Evolutionary conservation across 2,797 vertebrate genomes (phyloP).

Genomic region (Sphenodon punctatus): DNA sequence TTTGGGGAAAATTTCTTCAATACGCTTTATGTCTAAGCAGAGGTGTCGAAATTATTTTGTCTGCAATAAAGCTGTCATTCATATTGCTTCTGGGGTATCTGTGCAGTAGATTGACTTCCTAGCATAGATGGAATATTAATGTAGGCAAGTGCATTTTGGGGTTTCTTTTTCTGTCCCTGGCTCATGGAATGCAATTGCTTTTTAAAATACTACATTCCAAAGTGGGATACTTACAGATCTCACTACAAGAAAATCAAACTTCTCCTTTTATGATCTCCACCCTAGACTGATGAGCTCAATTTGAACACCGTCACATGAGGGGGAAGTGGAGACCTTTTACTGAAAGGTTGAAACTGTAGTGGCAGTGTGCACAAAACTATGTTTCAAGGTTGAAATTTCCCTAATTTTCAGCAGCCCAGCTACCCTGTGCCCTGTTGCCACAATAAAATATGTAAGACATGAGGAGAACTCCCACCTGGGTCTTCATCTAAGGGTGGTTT

Average conservation of each 20-base stretch:
- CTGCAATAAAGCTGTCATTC: not conserved
- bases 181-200: not conserved
- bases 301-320: not conserved
- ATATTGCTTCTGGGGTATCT: not conserved
- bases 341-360: not conserved
- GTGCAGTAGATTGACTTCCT: not conserved
- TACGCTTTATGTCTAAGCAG: no score
- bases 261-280: not conserved
- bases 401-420: not conserved
- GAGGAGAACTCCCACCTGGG: slow-evolving; percentile 25
- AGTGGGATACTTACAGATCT: not conserved
- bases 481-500: slow-evolving; percentile 33
- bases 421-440: slow-evolving; percentile 30
- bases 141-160: not conserved
- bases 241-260: not conserved
- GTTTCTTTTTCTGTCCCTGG: not conserved
- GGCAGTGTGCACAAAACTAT: not conserved
- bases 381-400: not conserved
- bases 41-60: no score
- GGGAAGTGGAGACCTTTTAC: not conserved
- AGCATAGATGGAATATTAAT: not conserved
- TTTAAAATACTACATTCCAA: not conserved
- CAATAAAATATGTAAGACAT: not conserved
- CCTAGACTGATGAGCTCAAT: not conserved
- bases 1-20: not conserved